Evolutionary conservation across 2,888 invertebrate species (phyloP).

Genomic region (Sialis fuliginosa): DNA sequence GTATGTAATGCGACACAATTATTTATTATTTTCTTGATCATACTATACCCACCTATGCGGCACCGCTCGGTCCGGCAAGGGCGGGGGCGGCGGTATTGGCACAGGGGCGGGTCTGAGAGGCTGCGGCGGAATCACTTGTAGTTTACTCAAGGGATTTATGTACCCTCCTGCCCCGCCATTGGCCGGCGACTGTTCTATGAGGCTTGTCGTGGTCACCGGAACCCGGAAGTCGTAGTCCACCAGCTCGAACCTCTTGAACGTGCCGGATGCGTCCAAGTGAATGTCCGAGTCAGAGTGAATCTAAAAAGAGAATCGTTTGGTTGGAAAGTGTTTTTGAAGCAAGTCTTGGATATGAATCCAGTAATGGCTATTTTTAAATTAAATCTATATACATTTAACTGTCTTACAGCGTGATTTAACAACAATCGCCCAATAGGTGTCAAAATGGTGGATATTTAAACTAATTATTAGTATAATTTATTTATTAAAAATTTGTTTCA

Average conservation of each 20-base stretch:
- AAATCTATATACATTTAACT: too few species aligned
- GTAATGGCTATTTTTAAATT: too few species aligned
- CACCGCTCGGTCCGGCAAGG: not conserved
- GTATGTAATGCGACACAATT: too few species aligned
- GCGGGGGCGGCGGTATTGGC: slow-evolving; percentile 8
- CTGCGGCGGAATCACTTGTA: slow-evolving; percentile 38
- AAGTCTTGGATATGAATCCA: too few species aligned
- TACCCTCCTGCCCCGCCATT: slow-evolving; percentile 14
- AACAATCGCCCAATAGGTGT: too few species aligned
- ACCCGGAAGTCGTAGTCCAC: slow-evolving; percentile 36
- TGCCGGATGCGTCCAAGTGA: slow-evolving; percentile 38
- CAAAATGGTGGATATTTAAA: too few species aligned
- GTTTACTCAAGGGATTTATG: slow-evolving; percentile 8
- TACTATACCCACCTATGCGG: too few species aligned
- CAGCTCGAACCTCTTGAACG: slow-evolving; percentile 45
- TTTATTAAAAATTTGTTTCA: too few species aligned
- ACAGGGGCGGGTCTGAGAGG: slow-evolving; percentile 42
- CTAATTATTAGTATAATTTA: too few species aligned
- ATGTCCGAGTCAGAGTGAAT: slow-evolving; percentile 46
- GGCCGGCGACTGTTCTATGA: slow-evolving; percentile 10
- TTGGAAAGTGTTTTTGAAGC: too few species aligned
- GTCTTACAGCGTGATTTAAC: too few species aligned
- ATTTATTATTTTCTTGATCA: too few species aligned
- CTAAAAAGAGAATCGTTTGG: slow-evolving; percentile 20
- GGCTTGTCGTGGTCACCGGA: slow-evolving; percentile 25